Evolutionary conservation across 2,113 vertebrate genomes (phyloP), one percentile per base, ranked within the genome.

Genomic region (Tamias sibiricus): DNA sequence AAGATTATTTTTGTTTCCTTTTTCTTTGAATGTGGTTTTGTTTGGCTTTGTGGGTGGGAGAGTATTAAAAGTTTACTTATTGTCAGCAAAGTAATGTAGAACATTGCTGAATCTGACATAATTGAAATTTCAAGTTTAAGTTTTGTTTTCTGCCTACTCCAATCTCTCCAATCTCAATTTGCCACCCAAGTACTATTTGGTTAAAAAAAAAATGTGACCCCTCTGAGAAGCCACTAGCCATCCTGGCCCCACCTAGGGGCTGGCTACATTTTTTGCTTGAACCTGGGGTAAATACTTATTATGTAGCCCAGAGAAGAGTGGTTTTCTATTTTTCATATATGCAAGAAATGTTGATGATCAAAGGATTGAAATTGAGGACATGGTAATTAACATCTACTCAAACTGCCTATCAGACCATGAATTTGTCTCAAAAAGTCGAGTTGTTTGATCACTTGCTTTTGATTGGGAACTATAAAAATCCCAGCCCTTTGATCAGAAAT

Each of bases 371-470:
- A 95, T 88, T 93, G 85, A 95, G 76, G 92, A 95, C n/a, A 16
- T 57, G 42, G 66, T 92, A 79, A 98, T 97, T 97, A 98, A 71
- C 74, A 97, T 88, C 69, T 90, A 83, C 49, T 86, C 37, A 13
- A 85, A 93, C 72, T 96, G 62, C 81, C 93, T 86, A 64, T 95
- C 75, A 96, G 77, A 94, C 71, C 54, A 90, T 32, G 91, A 64
- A 85, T 97, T 75, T 92, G 87, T 81, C 49, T 98, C 95, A 72
- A 72, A 97, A 96, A 97, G 75, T 62, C 90, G 6, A 96, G 40
- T 74, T 98, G 94, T 97, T 98, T 98, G 91, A 98, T 98, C 91
- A 79, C 91, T 98, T 96, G 26, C 2, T 95, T 96, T 95, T 96
- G 91, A 96, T 89, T 64, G 49, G 95, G 40, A 95, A 87, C 91